phyloP scores from a whole-genome alignment of 1,140 invertebrate genomes.

The honey bee (Apis mellifera) region Amel_HAv3.1 CM009944.2:9495501-9496000 shows the following conservation, averaged over 20 bases:
- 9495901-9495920: not conserved
- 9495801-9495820: constrained; percentile 47
- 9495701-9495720: too few species aligned
- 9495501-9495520: not conserved
- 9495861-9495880: constrained; percentile 79
- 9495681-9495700: not conserved
- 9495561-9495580: not conserved
- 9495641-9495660: not conserved
- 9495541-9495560: too few species aligned
- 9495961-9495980: constrained; percentile 61
- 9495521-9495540: not conserved
- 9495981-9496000: constrained; percentile 72
- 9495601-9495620: not conserved
- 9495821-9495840: constrained; percentile 41
- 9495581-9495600: not conserved
- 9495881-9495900: constrained; percentile 61
- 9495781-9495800: not conserved
- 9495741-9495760: not conserved
- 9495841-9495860: constrained; percentile 19
- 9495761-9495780: not conserved
- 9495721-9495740: not conserved
- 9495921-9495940: constrained; percentile 36
- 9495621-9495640: not conserved
- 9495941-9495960: constrained; percentile 50
- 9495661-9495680: too few species aligned